Percentiles rank a stretch among this genome's conserved stretches.
Conservation (phyloP, 2,797 vertebrate species). For the Mareca penelope region DNA sequence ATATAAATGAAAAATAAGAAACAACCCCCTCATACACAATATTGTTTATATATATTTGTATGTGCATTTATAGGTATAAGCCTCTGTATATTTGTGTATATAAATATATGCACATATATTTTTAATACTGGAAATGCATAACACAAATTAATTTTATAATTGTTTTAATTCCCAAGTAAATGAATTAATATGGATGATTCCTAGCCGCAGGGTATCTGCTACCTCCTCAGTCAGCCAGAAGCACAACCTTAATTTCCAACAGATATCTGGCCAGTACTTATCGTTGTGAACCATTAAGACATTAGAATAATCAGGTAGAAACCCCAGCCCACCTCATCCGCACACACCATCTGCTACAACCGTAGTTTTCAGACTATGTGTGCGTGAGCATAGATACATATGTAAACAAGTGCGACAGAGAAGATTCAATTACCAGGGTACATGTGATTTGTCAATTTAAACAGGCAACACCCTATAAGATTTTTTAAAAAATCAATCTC, state of each 20-base stretch:
- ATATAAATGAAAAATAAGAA: not conserved
- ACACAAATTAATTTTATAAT: not conserved
- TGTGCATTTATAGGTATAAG: not conserved
- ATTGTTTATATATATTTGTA: not conserved
- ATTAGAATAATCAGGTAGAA: not conserved
- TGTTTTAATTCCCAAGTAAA: not conserved
- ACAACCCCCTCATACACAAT: not conserved
- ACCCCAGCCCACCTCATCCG: not conserved
- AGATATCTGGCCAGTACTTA: not conserved
- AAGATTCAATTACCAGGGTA: not conserved
- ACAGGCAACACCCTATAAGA: not conserved
- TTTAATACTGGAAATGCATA: not conserved
- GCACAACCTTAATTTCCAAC: not conserved
- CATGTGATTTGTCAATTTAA: not conserved
- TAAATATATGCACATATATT: not conserved
- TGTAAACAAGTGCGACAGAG: not conserved
- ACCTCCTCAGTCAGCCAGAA: not conserved
- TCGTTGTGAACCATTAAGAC: not conserved
- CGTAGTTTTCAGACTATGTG: not conserved
- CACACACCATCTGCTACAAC: not conserved
- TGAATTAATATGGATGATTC: not conserved
- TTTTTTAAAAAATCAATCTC: not conserved
- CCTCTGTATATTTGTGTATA: not conserved
- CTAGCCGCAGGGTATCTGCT: not conserved
- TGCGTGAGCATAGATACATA: not conserved